Base-by-base conservation (phyloP, 2,888 invertebrate genomes). In the Zygaena filipendulae region DNA sequence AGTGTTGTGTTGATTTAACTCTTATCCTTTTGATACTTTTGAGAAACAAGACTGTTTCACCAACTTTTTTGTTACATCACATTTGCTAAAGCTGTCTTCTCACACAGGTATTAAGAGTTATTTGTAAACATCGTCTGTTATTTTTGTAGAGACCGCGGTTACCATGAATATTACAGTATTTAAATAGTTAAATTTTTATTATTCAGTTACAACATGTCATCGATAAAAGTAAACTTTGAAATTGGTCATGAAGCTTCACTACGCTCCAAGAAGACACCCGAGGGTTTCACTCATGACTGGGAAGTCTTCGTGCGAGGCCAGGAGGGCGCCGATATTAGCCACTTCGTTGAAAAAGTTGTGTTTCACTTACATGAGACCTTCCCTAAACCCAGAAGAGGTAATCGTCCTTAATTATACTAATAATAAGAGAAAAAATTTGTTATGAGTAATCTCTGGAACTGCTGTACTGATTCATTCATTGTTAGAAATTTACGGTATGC, bases 251-350 rank as follows among this genome's bases (percentile, higher is more conserved):
- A 87, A 68, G 93, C 97, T 42, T 85, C 87, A 36, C 63, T 94
- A 45, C 87, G 91, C 52, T 85, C 87, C 29, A 91, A 91, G 60
- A 86, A 86, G 48, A 93, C 95, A 8, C 85, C 87, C 11, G 92
- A 95, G 61, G 96, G 95, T 24, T 96, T 92, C 62, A 97, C 97
- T 45, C 97, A 97, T 77, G 97, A 97, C 66, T 97, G 97, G 97
- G 92, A 93, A 67, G 88, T 97, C 29, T 97, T 91, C 77, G 93
- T 97, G 11, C 85, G 91, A 53, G 96, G 96, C 29, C 86, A 87
- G 42, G 93, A 95, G 56, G 89, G 90, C 45, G 87, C 90, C 42
- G 91, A 92, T 56, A 92, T 97, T 48, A 88, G 91, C 52, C 86
- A 91, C 59, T 97, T 92, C 82, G 88, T 97, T 31, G 96, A 97